Percentiles rank a stretch among this genome's conserved stretches.
Conservation (phyloP, 1,140 invertebrate genomes). For the Hylaeus volcanicus region DNA sequence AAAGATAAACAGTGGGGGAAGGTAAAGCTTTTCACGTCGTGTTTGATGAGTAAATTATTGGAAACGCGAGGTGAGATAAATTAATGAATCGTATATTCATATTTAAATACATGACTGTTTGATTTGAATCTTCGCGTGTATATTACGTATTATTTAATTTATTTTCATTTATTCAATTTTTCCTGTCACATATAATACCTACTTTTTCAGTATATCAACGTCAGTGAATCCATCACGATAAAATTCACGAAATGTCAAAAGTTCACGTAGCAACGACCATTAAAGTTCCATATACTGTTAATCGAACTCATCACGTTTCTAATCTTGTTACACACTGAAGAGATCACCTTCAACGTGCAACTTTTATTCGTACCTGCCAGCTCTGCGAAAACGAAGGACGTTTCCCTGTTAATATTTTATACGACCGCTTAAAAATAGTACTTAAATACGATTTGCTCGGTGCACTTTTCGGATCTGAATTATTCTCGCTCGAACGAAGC, state of each 20-base stretch:
- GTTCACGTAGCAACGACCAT: neutral
- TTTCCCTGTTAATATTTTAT: neutral
- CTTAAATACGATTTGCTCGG: neutral
- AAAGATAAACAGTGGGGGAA: too few species aligned
- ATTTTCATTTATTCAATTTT: too few species aligned
- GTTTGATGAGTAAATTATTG: too few species aligned
- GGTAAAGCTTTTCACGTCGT: too few species aligned
- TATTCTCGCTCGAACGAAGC: neutral
- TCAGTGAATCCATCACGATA: neutral
- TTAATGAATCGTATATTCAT: too few species aligned
- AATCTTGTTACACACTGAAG: neutral
- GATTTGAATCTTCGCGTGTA: too few species aligned
- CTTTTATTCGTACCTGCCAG: neutral
- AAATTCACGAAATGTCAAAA: neutral
- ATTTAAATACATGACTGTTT: too few species aligned
- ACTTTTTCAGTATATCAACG: constrained; percentile 5
- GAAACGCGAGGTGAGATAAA: too few species aligned
- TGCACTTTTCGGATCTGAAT: neutral
- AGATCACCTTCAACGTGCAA: neutral
- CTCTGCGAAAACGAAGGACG: neutral
- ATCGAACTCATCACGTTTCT: constrained; percentile 3
- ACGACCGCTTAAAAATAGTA: neutral
- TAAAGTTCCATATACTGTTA: constrained; percentile 11
- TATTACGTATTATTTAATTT: too few species aligned
- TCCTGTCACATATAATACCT: too few species aligned